Evolutionary conservation across 1,140 invertebrate genomes (phyloP).

Genomic region (Subanguina moxae): DNA sequence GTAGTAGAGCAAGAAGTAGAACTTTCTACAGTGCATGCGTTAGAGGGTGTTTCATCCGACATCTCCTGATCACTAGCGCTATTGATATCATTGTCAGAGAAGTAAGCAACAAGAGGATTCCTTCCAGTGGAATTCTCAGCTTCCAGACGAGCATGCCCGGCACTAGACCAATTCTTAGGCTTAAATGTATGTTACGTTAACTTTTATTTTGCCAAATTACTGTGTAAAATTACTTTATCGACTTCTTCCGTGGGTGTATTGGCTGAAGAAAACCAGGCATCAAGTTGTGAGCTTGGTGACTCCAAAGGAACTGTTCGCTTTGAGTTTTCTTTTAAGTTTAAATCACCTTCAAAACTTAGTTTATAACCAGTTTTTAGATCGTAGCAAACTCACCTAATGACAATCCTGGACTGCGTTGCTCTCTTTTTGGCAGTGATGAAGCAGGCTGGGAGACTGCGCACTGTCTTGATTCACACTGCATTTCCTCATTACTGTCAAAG

Average conservation of each 20-base stretch:
- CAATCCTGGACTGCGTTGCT: too few relatives aligned
- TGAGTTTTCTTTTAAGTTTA: not conserved
- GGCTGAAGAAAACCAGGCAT: slow-evolving; percentile 15
- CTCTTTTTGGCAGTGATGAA: too few relatives aligned
- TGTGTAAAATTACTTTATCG: not conserved
- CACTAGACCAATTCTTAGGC: not conserved
- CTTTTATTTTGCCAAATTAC: not conserved
- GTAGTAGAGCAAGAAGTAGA: slow-evolving; percentile 19
- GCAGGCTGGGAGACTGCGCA: not conserved
- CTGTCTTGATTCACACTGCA: not conserved
- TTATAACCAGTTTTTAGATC: too few relatives aligned
- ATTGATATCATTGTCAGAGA: slow-evolving; percentile 1
- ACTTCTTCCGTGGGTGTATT: slow-evolving; percentile 1
- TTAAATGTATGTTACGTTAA: too few relatives aligned
- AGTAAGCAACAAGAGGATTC: slow-evolving; percentile 22
- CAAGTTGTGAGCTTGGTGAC: not conserved
- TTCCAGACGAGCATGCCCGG: not conserved
- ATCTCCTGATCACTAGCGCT: not conserved
- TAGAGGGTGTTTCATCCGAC: slow-evolving; percentile 1
- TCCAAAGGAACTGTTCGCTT: too few relatives aligned
- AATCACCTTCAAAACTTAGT: not conserved
- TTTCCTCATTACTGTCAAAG: slow-evolving; percentile 39
- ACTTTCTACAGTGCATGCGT: not conserved
- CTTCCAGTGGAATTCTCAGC: slow-evolving; percentile 4
- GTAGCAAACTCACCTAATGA: too few relatives aligned